phyloP scores from a whole-genome alignment of 2,888 invertebrate genomes.

The Rapana venosa region DNA sequence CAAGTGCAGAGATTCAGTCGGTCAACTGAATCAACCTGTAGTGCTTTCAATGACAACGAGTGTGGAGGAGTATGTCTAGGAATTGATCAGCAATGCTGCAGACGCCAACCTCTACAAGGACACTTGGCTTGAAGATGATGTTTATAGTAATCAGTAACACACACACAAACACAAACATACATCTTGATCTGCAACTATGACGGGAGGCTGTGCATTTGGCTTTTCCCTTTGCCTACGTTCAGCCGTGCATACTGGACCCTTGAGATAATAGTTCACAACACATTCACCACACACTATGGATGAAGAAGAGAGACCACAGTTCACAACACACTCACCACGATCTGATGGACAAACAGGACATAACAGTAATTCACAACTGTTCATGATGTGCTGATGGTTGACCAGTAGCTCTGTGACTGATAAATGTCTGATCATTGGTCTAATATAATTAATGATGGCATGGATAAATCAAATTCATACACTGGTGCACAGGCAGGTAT shows the following conservation, averaged over 20 bases:
- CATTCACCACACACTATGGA: too few species aligned
- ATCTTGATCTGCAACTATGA: not conserved
- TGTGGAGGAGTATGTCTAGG: not conserved
- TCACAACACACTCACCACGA: too few species aligned
- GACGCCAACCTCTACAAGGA: not conserved
- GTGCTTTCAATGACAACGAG: not conserved
- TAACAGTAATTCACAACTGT: not conserved
- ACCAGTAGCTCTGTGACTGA: not conserved
- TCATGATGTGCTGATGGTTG: not conserved
- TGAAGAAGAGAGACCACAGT: too few species aligned
- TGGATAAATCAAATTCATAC: not conserved
- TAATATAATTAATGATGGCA: not conserved
- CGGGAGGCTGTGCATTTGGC: not conserved
- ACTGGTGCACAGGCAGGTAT: not conserved
- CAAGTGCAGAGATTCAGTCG: not conserved
- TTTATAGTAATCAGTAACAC: not conserved
- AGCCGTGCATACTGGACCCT: conserved; percentile 11
- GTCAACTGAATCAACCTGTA: not conserved
- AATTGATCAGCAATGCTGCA: not conserved
- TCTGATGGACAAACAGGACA: too few species aligned
- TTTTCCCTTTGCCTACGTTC: not conserved
- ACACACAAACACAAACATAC: conserved; percentile 1
- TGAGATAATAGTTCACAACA: not conserved
- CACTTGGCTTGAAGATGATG: conserved; percentile 24
- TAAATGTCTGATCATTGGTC: not conserved